A percentile compares a stretch with the other conserved stretches of the same genome.
Evolutionary conservation across 2,888 invertebrate genomes (phyloP).

Genomic region (Notocelia uddmanniana): DNA sequence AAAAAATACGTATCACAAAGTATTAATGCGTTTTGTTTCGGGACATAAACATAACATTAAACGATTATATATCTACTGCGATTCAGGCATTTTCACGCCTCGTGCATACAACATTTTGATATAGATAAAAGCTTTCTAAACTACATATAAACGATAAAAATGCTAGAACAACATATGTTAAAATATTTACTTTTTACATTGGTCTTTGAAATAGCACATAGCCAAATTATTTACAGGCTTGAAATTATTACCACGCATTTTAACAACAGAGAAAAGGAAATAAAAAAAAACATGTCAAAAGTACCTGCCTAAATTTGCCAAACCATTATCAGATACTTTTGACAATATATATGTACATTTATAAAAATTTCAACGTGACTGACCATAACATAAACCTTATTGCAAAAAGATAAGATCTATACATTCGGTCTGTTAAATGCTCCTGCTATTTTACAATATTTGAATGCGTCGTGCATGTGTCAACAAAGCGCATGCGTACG

Average conservation of each 20-base stretch:
- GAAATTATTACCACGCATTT: neutral
- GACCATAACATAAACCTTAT: no score
- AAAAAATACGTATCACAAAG: neutral
- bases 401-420: no score
- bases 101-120: neutral
- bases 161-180: neutral
- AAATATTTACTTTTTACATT: neutral
- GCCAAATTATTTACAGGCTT: neutral
- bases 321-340: neutral
- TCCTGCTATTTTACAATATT: constrained; percentile 6
- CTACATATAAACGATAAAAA: neutral
- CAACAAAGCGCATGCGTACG: constrained; percentile 67
- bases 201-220: neutral
- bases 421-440: no score
- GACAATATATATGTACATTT: neutral
- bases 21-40: neutral
- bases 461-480: constrained; percentile 49
- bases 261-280: neutral
- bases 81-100: neutral
- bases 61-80: neutral
- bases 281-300: neutral
- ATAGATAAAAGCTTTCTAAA: neutral
- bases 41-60: neutral
- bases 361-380: neutral
- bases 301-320: neutral